Conservation (phyloP, 2,113 vertebrate species). For the Seriola dumerili region DNA sequence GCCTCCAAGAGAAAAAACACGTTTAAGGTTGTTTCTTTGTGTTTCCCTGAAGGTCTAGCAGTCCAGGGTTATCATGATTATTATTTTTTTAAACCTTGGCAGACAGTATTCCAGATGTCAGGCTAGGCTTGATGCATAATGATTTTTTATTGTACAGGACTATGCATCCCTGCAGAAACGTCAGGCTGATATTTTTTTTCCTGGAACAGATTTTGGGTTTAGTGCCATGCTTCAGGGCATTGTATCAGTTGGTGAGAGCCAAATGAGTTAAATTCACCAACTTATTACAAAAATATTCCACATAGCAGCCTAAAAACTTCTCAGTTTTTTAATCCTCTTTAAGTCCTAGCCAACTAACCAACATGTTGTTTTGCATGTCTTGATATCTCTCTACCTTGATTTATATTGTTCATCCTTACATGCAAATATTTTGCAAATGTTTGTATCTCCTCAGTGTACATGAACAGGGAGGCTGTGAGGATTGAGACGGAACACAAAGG, state of each 20-base stretch:
- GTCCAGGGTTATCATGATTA: neutral
- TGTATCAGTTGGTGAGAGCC: neutral
- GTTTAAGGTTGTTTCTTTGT: slow-evolving; percentile 26
- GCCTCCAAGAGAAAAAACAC: slow-evolving; percentile 18
- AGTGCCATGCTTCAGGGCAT: neutral
- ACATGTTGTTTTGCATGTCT: neutral
- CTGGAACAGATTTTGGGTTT: neutral
- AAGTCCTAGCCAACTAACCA: neutral
- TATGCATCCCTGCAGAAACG: neutral
- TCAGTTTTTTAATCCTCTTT: neutral
- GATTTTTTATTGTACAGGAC: neutral
- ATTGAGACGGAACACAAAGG: slow-evolving; percentile 64
- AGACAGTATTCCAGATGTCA: slow-evolving; percentile 5
- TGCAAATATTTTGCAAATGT: slow-evolving; percentile 16
- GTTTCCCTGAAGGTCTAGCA: slow-evolving; percentile 11
- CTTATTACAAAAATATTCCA: neutral
- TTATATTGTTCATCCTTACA: neutral
- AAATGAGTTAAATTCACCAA: neutral
- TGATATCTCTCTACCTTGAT: slow-evolving; percentile 1
- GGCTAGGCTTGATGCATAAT: slow-evolving; percentile 1
- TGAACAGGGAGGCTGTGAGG: slow-evolving; percentile 69
- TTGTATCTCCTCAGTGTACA: slow-evolving; percentile 73
- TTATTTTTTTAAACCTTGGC: slow-evolving; percentile 24
- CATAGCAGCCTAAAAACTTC: neutral
- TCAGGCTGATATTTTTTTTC: neutral